These are phyloP conservation scores for Charina bottae DNA, from an alignment of 2,113 vertebrate genomes.

Conservation along the genomic window DNA sequence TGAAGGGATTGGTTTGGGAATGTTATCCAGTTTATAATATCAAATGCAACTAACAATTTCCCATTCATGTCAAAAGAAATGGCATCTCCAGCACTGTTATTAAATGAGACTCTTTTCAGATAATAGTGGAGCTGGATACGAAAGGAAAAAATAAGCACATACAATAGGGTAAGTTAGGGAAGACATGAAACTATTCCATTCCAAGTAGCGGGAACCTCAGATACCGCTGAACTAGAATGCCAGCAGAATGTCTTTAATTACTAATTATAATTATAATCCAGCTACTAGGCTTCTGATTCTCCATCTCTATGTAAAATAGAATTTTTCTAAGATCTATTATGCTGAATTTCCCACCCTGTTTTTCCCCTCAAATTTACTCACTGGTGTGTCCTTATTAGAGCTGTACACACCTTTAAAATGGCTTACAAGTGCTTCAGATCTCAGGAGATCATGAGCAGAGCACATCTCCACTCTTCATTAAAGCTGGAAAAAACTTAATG, in stretches of 20 bases:
- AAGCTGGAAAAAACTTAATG: too few relatives aligned
- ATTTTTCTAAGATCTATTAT: too few relatives aligned
- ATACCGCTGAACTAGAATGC: too few relatives aligned
- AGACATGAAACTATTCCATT: background rate
- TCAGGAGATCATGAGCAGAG: too few relatives aligned
- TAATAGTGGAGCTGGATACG: background rate
- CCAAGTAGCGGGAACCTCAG: background rate
- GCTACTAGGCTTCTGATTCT: background rate
- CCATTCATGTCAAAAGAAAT: background rate
- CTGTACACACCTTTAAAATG: too few relatives aligned
- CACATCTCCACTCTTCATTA: too few relatives aligned
- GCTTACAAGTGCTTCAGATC: too few relatives aligned
- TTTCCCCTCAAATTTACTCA: too few relatives aligned
- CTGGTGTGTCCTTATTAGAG: too few relatives aligned
- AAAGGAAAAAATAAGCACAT: background rate
- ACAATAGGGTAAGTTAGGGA: background rate
- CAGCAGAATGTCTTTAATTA: background rate
- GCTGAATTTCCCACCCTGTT: too few relatives aligned
- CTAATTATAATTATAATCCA: background rate
- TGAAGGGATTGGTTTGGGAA: constrained; percentile 21
- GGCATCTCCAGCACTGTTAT: constrained; percentile 12
- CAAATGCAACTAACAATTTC: background rate
- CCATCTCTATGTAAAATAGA: too few relatives aligned
- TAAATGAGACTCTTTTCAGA: background rate
- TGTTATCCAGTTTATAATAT: constrained; percentile 15